phyloP scores from a whole-genome alignment of 2,888 invertebrate genomes.

The Diaperis boleti region DNA sequence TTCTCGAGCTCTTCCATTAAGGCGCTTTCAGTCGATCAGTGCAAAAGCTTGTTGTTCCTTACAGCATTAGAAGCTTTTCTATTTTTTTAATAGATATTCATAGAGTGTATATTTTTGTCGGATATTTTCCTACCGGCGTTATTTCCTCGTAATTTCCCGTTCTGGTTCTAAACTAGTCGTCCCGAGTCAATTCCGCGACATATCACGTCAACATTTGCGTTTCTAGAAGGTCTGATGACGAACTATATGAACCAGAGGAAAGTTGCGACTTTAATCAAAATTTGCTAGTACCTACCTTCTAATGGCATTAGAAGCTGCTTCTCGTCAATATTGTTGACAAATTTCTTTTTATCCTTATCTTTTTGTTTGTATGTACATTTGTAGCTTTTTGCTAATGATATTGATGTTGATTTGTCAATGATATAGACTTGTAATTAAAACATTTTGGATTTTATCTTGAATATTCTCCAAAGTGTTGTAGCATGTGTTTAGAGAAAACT shows the following conservation, averaged over 20 bases:
- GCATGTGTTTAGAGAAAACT: constrained; percentile 18
- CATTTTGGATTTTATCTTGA: constrained; percentile 10
- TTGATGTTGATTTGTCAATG: constrained; percentile 24
- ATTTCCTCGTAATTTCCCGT: constrained; percentile 16
- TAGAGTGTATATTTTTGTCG: constrained; percentile 35
- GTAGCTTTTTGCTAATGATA: constrained; percentile 32
- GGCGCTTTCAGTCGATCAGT: constrained; percentile 31
- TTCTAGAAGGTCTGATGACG: constrained; percentile 3
- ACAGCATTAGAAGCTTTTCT: constrained; percentile 37
- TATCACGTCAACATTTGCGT: constrained; percentile 30
- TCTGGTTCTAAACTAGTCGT: constrained; percentile 24
- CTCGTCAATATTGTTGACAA: constrained; percentile 35
- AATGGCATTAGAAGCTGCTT: constrained; percentile 26
- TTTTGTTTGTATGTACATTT: constrained; percentile 3
- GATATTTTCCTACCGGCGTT: constrained; percentile 32
- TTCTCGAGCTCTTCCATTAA: constrained; percentile 42
- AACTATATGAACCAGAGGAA: constrained; percentile 23
- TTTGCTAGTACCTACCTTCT: constrained; percentile 21
- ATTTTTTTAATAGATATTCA: constrained; percentile 38
- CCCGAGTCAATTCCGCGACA: constrained; percentile 29
- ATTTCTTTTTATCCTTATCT: background rate
- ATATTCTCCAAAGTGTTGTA: constrained; percentile 5
- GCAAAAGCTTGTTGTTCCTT: constrained; percentile 28
- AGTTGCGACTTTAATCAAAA: constrained; percentile 28
- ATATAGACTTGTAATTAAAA: constrained; percentile 13